Conservation (phyloP, 2,797 vertebrate genomes). For the Darevskia mixta region DNA sequence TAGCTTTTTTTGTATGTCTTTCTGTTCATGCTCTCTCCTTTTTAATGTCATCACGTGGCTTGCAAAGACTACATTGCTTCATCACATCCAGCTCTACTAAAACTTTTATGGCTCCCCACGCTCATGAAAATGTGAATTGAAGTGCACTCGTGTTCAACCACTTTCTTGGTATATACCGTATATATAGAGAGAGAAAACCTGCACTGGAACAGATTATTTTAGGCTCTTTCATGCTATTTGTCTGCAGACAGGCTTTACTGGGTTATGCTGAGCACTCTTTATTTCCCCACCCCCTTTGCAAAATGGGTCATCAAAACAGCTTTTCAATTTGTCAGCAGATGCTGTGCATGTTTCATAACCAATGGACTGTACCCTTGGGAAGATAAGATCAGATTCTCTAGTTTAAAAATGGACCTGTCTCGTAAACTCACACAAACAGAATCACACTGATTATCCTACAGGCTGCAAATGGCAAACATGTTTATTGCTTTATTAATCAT, state of each 20-base stretch:
- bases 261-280: not conserved
- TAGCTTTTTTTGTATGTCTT: not conserved
- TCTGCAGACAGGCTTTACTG: not conserved
- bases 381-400: conserved; percentile 32
- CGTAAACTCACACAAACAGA: conserved; percentile 12
- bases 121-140: conserved; percentile 33
- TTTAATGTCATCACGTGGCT: not conserved
- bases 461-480: conserved; percentile 12
- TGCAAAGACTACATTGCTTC: conserved; percentile 18
- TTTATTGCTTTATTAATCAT: conserved; percentile 23
- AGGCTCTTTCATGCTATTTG: conserved; percentile 20
- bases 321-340: conserved; percentile 50
- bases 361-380: conserved; percentile 32
- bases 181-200: not conserved
- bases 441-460: conserved; percentile 26
- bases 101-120: conserved; percentile 47
- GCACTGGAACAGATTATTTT: conserved; percentile 45
- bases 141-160: not conserved
- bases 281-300: conserved; percentile 35
- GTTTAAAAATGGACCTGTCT: conserved; percentile 3
- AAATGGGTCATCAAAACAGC: conserved; percentile 56
- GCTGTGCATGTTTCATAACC: conserved; percentile 8
- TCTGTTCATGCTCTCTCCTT: conserved; percentile 27
- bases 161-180: not conserved
- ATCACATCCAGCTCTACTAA: not conserved